Percentiles rank a stretch among this genome's conserved stretches.
Evolutionary conservation across 2,113 vertebrate genomes (phyloP).

Genomic region (Promerops cafer): DNA sequence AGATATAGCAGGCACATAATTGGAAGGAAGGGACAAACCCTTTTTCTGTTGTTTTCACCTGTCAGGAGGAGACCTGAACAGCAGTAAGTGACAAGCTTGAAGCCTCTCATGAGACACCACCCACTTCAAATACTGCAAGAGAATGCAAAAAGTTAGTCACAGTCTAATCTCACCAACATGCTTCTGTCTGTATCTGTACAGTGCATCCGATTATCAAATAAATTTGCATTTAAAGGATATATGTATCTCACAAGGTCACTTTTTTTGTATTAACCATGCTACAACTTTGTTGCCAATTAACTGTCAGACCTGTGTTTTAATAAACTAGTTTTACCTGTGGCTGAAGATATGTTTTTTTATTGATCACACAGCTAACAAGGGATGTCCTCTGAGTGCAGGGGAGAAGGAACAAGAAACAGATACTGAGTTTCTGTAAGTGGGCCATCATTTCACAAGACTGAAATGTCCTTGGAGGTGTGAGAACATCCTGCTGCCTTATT

Average conservation of each 20-base stretch:
- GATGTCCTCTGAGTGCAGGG: background rate
- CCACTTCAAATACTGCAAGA: background rate
- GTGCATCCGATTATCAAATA: background rate
- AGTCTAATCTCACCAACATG: background rate
- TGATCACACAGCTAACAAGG: background rate
- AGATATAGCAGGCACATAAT: background rate
- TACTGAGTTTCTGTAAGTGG: background rate
- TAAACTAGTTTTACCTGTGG: slow-evolving; percentile 20
- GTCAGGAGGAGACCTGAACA: background rate
- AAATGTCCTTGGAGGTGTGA: background rate
- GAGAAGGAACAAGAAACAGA: background rate
- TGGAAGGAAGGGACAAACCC: background rate
- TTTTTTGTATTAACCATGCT: background rate
- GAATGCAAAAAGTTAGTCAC: background rate
- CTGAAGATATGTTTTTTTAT: background rate
- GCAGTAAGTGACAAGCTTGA: background rate
- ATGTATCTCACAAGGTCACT: background rate
- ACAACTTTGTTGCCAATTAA: background rate
- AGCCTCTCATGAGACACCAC: background rate
- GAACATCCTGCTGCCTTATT: background rate
- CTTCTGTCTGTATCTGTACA: background rate
- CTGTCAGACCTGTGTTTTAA: slow-evolving; percentile 13
- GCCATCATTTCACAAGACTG: background rate
- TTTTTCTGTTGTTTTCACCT: background rate
- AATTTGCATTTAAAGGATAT: background rate